Evolutionary conservation across 2,113 vertebrate species (phyloP).

Genomic region (Gallinago undulata): DNA sequence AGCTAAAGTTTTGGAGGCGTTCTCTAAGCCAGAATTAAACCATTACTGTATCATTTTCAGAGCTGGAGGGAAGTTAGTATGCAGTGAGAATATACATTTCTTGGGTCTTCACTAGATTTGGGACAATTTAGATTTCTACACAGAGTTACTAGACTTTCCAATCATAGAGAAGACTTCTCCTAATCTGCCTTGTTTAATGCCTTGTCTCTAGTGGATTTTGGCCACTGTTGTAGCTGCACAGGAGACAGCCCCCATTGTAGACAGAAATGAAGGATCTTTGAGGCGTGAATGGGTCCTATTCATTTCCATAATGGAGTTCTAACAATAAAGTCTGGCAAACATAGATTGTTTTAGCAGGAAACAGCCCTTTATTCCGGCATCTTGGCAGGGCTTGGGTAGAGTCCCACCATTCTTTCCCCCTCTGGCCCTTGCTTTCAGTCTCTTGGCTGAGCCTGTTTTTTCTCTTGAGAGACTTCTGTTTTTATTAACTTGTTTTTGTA

Average conservation of each 20-base stretch:
- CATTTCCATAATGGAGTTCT: conserved; percentile 38
- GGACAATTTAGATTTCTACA: neutral
- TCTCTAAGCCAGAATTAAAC: neutral
- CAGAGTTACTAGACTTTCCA: neutral
- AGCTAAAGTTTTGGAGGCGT: neutral
- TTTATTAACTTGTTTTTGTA: conserved; percentile 22
- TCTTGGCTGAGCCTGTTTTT: conserved; percentile 21
- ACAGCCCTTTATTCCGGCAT: conserved; percentile 21
- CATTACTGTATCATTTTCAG: neutral
- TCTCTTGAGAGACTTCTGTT: conserved; percentile 5
- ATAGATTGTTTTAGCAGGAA: conserved; percentile 27
- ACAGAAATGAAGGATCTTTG: neutral
- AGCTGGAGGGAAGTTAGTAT: neutral
- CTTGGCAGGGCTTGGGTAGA: conserved; percentile 53
- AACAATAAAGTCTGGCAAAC: conserved; percentile 43
- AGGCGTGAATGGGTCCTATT: neutral
- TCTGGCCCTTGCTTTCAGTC: neutral
- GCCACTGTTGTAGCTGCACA: neutral
- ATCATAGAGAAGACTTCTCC: neutral
- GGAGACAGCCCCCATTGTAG: neutral
- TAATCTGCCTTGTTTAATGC: neutral
- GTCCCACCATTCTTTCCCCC: conserved; percentile 51
- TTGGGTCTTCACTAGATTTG: neutral
- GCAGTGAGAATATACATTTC: neutral
- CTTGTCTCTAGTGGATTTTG: neutral